Evolutionary conservation across 2,888 invertebrate species (phyloP).

Genomic region (Boloria selene): DNA sequence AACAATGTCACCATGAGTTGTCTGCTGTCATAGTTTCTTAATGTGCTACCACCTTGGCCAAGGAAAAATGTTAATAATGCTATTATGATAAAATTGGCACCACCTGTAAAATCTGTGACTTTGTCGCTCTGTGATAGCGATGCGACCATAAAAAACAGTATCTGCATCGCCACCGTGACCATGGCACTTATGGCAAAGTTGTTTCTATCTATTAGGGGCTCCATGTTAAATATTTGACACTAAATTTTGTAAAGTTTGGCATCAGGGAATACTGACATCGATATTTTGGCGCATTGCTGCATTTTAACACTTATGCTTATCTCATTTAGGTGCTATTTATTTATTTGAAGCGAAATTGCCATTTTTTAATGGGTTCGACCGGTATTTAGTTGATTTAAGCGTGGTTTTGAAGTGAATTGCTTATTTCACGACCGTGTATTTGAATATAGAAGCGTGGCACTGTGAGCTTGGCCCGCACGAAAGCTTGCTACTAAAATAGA

Average conservation of each 20-base stretch:
- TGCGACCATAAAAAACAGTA: constrained; percentile 93
- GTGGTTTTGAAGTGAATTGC: constrained; percentile 33
- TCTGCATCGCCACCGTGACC: constrained; percentile 91
- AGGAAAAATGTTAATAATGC: constrained; percentile 93
- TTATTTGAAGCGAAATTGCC: constrained; percentile 26
- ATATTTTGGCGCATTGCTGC: constrained; percentile 69
- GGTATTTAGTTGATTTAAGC: constrained; percentile 44
- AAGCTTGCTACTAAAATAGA: constrained; percentile 74
- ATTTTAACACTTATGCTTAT: constrained; percentile 50
- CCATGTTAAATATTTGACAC: constrained; percentile 80
- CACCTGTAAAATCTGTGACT: constrained; percentile 96
- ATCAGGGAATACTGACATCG: constrained; percentile 58
- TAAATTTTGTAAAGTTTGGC: constrained; percentile 59
- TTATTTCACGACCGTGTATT: constrained; percentile 39
- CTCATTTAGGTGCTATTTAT: constrained; percentile 36
- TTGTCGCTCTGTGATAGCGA: constrained; percentile 94
- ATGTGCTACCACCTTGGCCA: constrained; percentile 87
- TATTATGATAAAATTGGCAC: constrained; percentile 95
- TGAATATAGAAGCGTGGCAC: constrained; percentile 44
- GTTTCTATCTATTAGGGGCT: constrained; percentile 89
- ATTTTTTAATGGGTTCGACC: constrained; percentile 34
- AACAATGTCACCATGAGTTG: constrained; percentile 95
- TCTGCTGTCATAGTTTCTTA: constrained; percentile 91
- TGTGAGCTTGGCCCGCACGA: constrained; percentile 48
- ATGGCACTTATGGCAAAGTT: constrained; percentile 94